Percentiles rank a stretch among this genome's conserved stretches.
phyloP scores from a whole-genome alignment of 2,113 vertebrate species.

The Pelusios castaneus region DNA sequence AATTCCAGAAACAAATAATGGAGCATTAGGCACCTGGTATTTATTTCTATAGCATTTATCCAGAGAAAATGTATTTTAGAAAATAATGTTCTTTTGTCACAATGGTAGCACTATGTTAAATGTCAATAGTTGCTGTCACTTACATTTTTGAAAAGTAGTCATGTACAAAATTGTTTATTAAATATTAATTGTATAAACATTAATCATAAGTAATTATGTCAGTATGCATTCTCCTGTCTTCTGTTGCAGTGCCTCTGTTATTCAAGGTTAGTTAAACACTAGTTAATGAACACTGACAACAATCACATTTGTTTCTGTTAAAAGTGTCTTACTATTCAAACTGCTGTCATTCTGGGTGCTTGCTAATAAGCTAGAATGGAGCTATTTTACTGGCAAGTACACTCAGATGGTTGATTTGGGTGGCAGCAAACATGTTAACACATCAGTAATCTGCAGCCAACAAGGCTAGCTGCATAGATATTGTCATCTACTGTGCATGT shows the following conservation, averaged over 20 bases:
- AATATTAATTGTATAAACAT: not conserved
- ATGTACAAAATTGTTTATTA: not conserved
- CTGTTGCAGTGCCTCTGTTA: not conserved
- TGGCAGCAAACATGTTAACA: not conserved
- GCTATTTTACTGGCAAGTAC: conserved; percentile 11
- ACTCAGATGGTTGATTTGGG: not conserved
- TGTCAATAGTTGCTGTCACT: not conserved
- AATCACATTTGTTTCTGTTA: not conserved
- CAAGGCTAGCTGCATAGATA: not conserved
- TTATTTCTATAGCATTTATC: not conserved
- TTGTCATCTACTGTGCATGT: not conserved
- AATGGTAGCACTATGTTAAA: not conserved
- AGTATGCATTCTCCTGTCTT: fast-evolving
- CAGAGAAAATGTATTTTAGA: not conserved
- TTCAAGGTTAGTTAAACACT: not conserved
- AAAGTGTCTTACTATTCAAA: not conserved
- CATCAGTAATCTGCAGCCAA: not conserved
- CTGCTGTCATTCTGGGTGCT: not conserved
- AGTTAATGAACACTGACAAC: not conserved
- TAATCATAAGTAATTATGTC: not conserved
- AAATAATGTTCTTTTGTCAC: not conserved
- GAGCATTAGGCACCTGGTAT: not conserved
- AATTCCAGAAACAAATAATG: not conserved
- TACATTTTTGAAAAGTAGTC: not conserved
- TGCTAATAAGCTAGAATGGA: not conserved